phyloP scores from a whole-genome alignment of 1,140 invertebrate species.

The Chymomyza costata region DNA sequence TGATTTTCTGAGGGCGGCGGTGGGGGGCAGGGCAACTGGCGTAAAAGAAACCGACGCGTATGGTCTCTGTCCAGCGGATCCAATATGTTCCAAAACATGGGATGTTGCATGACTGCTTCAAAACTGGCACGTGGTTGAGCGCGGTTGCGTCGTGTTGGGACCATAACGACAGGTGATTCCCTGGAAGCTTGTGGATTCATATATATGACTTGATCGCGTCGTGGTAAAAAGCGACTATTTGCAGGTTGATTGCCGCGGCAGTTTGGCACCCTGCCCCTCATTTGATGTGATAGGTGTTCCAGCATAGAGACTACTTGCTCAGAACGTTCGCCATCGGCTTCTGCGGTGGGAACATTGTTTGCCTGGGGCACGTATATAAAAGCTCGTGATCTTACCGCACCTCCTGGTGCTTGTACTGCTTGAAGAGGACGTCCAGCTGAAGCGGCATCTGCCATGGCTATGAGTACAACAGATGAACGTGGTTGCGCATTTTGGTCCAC shows the following conservation, averaged over 20 bases:
- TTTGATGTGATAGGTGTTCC: constrained; percentile 39
- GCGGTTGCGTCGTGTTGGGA: constrained; percentile 34
- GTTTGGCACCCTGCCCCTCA: constrained; percentile 3
- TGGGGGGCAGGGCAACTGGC: constrained; percentile 11
- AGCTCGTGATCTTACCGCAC: constrained; percentile 26
- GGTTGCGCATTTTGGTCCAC: not conserved
- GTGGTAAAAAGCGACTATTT: constrained; percentile 54
- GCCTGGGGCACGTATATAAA: constrained; percentile 44
- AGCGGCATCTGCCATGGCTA: constrained; percentile 23
- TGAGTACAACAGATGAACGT: constrained; percentile 42
- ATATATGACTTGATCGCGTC: constrained; percentile 61
- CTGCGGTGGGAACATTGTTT: no score
- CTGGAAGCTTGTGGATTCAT: constrained; percentile 41
- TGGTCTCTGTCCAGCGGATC: constrained; percentile 53
- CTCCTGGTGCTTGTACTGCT: constrained; percentile 19
- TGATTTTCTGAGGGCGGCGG: constrained; percentile 24
- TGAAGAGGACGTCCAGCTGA: constrained; percentile 17
- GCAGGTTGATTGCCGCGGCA: constrained; percentile 50
- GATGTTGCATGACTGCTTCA: constrained; percentile 58
- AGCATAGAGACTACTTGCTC: constrained; percentile 34
- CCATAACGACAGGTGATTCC: constrained; percentile 31
- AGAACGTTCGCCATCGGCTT: constrained; percentile 17
- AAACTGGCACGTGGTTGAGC: constrained; percentile 35
- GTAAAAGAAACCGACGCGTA: constrained; percentile 19
- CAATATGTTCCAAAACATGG: constrained; percentile 67